Conservation (phyloP, 2,113 vertebrate species). For the Eptesicus fuscus region DNA sequence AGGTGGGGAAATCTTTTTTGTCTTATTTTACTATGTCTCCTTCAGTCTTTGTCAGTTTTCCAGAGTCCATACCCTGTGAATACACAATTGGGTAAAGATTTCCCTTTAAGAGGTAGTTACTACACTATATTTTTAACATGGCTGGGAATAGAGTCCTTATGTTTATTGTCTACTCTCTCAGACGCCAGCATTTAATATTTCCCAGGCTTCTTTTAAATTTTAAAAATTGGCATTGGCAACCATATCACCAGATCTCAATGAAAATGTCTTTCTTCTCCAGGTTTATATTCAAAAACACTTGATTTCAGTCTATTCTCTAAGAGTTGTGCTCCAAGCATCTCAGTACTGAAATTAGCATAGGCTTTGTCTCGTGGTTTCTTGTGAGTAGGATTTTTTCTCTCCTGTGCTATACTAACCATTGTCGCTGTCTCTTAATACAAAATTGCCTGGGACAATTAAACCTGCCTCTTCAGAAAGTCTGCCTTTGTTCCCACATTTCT, state of each 20-base stretch:
- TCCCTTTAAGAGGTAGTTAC: background rate
- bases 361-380: background rate
- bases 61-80: background rate
- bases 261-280: background rate
- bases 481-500: background rate
- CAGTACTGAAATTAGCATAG: background rate
- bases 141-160: background rate
- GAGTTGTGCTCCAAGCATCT: background rate
- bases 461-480: background rate
- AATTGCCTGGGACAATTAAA: slow-evolving; percentile 1
- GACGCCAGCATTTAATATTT: background rate
- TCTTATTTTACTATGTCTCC: background rate
- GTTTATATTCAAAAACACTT: background rate
- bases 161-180: background rate
- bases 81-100: background rate
- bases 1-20: background rate
- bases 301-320: background rate
- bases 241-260: background rate
- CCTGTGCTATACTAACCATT: background rate
- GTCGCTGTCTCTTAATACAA: background rate
- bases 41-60: background rate
- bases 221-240: background rate
- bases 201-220: background rate
- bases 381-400: background rate
- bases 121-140: background rate